Conservation (phyloP, 2,888 invertebrate species). For the Piscicola geometra region DNA sequence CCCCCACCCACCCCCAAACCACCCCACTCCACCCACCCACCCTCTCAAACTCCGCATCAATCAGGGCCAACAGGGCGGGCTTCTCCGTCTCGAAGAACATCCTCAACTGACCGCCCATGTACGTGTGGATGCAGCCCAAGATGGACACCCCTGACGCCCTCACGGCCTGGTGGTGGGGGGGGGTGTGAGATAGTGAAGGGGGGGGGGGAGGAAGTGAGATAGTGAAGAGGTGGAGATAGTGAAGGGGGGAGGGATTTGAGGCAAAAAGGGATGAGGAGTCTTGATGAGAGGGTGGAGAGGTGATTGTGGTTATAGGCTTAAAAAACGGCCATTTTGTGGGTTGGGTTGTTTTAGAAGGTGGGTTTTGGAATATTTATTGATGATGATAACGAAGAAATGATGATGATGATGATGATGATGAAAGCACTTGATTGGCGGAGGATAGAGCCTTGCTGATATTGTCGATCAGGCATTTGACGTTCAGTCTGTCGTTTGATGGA, state of each 20-base stretch:
- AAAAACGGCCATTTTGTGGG: too few relatives aligned
- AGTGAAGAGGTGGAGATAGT: too few relatives aligned
- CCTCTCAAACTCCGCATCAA: slow-evolving; percentile 80
- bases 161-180: slow-evolving; percentile 60
- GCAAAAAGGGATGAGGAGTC: too few relatives aligned
- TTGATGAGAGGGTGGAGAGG: too few relatives aligned
- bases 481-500: slow-evolving; percentile 46
- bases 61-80: slow-evolving; percentile 74
- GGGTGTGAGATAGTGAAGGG: neutral
- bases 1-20: neutral
- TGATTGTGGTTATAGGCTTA: too few relatives aligned
- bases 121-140: slow-evolving; percentile 73
- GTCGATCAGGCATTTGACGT: slow-evolving; percentile 50
- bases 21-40: slow-evolving; percentile 45
- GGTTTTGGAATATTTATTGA: too few relatives aligned
- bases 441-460: slow-evolving; percentile 72
- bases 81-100: slow-evolving; percentile 82
- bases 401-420: neutral
- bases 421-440: slow-evolving; percentile 70
- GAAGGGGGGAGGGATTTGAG: too few relatives aligned
- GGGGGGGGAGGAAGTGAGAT: too few relatives aligned
- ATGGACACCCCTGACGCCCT: slow-evolving; percentile 72
- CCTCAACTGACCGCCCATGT: slow-evolving; percentile 70
- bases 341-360: too few relatives aligned
- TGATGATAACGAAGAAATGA: neutral